These are phyloP conservation scores for Sebastiscus tertius DNA, from an alignment of 2,797 vertebrate species.

Conservation along the genomic window DNA sequence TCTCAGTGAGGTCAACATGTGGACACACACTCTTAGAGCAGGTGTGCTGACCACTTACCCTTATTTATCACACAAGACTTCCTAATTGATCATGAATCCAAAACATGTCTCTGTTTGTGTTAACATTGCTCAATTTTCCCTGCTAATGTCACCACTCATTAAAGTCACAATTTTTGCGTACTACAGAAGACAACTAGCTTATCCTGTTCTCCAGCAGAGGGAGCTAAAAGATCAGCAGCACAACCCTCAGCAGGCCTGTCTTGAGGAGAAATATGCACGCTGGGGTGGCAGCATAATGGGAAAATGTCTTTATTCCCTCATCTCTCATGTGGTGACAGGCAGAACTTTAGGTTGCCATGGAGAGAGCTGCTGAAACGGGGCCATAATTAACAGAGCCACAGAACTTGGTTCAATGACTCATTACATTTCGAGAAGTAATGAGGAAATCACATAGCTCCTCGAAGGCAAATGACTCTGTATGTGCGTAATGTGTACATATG, in stretches of 20 bases:
- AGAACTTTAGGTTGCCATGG: constrained; percentile 81
- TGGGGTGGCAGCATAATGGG: constrained; percentile 58
- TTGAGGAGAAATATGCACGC: constrained; percentile 43
- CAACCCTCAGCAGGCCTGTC: constrained; percentile 28
- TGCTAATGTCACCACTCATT: background rate
- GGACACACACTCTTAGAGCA: background rate
- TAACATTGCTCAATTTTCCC: background rate
- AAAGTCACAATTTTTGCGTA: background rate
- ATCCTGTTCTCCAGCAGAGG: constrained; percentile 69
- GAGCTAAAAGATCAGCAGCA: constrained; percentile 44
- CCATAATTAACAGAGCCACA: constrained; percentile 71
- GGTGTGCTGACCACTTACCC: background rate
- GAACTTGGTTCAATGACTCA: constrained; percentile 68
- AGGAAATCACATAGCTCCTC: constrained; percentile 69
- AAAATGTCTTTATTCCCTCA: constrained; percentile 74
- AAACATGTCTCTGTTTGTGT: background rate
- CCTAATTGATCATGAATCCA: background rate
- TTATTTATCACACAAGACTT: background rate
- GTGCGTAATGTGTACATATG: constrained; percentile 47
- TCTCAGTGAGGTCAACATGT: constrained; percentile 19
- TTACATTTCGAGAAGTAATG: constrained; percentile 70
- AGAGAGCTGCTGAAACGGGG: constrained; percentile 60
- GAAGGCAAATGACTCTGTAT: constrained; percentile 55
- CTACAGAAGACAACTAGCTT: background rate
- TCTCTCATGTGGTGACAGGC: constrained; percentile 71